Evolutionary conservation across 2,888 invertebrate genomes (phyloP).

Genomic region (Erebia ligea): DNA sequence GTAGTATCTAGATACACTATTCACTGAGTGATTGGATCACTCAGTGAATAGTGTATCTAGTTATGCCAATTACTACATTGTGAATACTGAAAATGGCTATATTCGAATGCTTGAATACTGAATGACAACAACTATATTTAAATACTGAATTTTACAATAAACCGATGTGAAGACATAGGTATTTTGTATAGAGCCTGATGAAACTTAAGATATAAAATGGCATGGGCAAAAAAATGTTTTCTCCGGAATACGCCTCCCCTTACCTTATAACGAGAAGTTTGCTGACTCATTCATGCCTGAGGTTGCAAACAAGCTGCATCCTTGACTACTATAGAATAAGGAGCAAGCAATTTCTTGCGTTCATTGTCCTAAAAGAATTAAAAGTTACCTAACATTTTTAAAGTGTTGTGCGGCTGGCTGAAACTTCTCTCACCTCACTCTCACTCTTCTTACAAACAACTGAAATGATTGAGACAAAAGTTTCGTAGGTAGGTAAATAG

Average conservation of each 20-base stretch:
- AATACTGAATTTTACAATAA: neutral
- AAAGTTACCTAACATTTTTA: neutral
- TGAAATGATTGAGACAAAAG: too few species aligned
- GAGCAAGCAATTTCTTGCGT: neutral
- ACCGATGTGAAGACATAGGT: neutral
- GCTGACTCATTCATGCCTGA: constrained; percentile 4
- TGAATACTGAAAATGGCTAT: too few species aligned
- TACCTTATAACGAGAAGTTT: constrained; percentile 1
- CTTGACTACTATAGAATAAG: neutral
- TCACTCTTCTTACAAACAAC: too few species aligned
- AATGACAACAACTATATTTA: too few species aligned
- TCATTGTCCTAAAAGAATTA: neutral
- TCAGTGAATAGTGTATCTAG: too few species aligned
- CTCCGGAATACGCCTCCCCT: neutral
- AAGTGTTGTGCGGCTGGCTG: neutral
- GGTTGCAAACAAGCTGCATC: neutral
- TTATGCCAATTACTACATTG: too few species aligned
- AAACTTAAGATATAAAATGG: constrained; percentile 9
- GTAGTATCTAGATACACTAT: too few species aligned
- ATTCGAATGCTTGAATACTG: too few species aligned
- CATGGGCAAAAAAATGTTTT: neutral
- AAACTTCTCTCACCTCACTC: neutral
- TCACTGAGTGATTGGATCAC: too few species aligned
- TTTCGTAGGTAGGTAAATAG: too few species aligned
- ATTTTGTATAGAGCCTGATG: neutral